A percentile compares a stretch with the other conserved stretches of the same genome.
phyloP scores from a whole-genome alignment of 2,888 invertebrate species.

The Pyrocoelia pectoralis region DNA sequence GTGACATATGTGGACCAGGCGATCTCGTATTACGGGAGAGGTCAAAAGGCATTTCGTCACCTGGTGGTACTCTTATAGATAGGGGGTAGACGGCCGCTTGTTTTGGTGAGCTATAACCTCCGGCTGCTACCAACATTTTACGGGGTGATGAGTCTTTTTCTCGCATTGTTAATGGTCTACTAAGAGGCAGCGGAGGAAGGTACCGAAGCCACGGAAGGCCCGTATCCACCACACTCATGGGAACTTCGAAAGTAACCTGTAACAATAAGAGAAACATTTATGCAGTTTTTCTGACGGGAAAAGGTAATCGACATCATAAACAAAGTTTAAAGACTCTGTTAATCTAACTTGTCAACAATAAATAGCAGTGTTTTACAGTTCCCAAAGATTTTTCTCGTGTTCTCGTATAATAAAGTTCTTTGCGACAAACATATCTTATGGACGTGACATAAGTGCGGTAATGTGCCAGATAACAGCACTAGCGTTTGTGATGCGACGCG shows the following conservation, averaged over 20 bases:
- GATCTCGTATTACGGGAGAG: slow-evolving; percentile 64
- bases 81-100: slow-evolving; percentile 78
- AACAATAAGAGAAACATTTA: slow-evolving; percentile 36
- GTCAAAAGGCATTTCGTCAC: slow-evolving; percentile 71
- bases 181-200: slow-evolving; percentile 62
- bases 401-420: slow-evolving; percentile 28
- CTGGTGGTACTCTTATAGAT: slow-evolving; percentile 66
- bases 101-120: slow-evolving; percentile 73
- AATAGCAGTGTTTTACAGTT: slow-evolving; percentile 21
- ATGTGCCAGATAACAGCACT: slow-evolving; percentile 51
- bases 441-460: slow-evolving; percentile 53
- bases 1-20: slow-evolving; percentile 66
- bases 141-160: slow-evolving; percentile 92
- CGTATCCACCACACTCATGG: slow-evolving; percentile 79
- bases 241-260: slow-evolving; percentile 51
- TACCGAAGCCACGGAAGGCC: slow-evolving; percentile 65
- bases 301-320: slow-evolving; percentile 10
- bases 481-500: slow-evolving; percentile 14
- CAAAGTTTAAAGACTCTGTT: slow-evolving; percentile 21
- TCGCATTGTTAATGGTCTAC: slow-evolving; percentile 74
- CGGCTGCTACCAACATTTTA: slow-evolving; percentile 75
- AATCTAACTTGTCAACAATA: slow-evolving; percentile 27
- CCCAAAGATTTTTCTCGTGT: slow-evolving; percentile 11
- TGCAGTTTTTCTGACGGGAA: not conserved
- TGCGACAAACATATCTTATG: slow-evolving; percentile 49